Conservation (phyloP, 1,140 invertebrate species). For the Tetranychus cinnabarinus region DNA sequence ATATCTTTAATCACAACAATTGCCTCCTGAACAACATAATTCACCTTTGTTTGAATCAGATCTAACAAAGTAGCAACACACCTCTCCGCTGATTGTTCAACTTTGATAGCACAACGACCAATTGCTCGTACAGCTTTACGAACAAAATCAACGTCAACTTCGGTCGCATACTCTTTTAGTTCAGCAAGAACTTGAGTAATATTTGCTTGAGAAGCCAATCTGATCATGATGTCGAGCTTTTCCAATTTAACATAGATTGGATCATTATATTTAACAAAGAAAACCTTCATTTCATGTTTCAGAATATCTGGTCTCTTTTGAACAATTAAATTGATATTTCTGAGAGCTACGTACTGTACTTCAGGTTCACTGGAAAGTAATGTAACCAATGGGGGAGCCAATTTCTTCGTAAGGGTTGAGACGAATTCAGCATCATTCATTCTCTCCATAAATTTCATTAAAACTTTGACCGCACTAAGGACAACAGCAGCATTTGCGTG, state of each 20-base stretch:
- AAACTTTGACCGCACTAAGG: conserved; percentile 84
- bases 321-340: conserved; percentile 97
- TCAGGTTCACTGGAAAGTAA: conserved; percentile 92
- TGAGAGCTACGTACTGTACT: conserved; percentile 89
- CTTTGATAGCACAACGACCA: conserved; percentile 96
- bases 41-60: conserved; percentile 96
- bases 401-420: conserved; percentile 74
- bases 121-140: conserved; percentile 94
- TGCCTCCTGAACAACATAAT: conserved; percentile 99
- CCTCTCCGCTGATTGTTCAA: conserved; percentile 90
- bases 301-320: conserved; percentile 95
- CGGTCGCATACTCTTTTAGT: conserved; percentile 95
- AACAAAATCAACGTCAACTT: conserved; percentile 99
- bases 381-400: conserved; percentile 95
- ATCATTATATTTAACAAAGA: conserved; percentile 99
- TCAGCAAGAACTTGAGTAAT: conserved; percentile 96
- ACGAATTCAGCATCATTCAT: conserved; percentile 81
- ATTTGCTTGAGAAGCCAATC: conserved; percentile 87
- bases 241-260: conserved; percentile 99
- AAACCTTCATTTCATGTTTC: conserved; percentile 99
- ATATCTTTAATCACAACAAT: conserved; percentile 97
- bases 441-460: conserved; percentile 97
- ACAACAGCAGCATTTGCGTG: conserved; percentile 99
- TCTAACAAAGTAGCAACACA: conserved; percentile 97
- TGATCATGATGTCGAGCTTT: conserved; percentile 98